These are phyloP conservation scores for Ophraella communa DNA, from an alignment of 2,888 invertebrate genomes.

Conservation along the genomic window DNA sequence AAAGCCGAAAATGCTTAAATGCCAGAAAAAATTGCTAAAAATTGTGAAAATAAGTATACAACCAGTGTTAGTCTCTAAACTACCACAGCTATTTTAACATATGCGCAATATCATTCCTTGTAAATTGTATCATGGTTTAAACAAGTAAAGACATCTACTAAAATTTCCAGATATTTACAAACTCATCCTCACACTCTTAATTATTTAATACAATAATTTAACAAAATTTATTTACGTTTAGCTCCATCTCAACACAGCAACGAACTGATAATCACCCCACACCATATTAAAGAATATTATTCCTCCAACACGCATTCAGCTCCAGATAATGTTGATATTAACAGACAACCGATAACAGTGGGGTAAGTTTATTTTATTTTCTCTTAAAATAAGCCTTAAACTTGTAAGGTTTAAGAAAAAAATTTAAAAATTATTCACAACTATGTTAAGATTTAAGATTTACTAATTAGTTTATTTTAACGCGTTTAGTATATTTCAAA, in stretches of 20 bases:
- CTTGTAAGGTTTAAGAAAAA: conserved; percentile 1
- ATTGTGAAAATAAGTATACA: too few species aligned
- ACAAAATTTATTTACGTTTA: conserved; percentile 35
- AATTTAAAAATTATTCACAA: not conserved
- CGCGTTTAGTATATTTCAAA: too few species aligned
- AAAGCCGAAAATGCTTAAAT: too few species aligned
- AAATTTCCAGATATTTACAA: too few species aligned
- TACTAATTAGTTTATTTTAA: too few species aligned
- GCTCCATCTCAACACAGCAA: conserved; percentile 58
- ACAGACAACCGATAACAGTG: conserved; percentile 69
- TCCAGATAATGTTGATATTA: conserved; percentile 69
- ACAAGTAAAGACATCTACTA: too few species aligned
- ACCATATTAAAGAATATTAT: conserved; percentile 55
- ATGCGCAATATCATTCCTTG: too few species aligned
- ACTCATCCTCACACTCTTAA: too few species aligned
- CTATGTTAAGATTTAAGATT: not conserved
- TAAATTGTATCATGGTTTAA: too few species aligned
- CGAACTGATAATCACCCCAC: conserved; percentile 56
- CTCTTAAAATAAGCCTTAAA: not conserved
- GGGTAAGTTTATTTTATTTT: conserved; percentile 62
- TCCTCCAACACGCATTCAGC: conserved; percentile 51
- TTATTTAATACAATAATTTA: not conserved
- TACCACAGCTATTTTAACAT: too few species aligned
- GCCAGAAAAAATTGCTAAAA: too few species aligned
- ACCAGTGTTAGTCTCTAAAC: too few species aligned